Evolutionary conservation across 2,113 vertebrate species (phyloP).

Genomic region (Todiramphus chloris): DNA sequence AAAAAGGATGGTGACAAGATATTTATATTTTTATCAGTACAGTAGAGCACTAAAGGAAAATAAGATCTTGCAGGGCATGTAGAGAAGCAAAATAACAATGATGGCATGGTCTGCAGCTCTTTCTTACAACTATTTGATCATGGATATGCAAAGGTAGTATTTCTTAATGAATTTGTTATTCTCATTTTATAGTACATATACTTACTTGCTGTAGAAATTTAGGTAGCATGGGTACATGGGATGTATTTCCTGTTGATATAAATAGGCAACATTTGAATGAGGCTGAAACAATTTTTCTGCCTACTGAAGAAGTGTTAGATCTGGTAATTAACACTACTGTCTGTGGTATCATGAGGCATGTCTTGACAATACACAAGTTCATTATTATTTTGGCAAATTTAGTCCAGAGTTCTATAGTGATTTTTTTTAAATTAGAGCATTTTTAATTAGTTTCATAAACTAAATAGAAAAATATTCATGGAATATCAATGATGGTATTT

Average conservation of each 20-base stretch:
- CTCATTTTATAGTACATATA: background rate
- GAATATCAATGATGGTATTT: background rate
- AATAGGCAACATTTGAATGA: background rate
- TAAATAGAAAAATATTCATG: background rate
- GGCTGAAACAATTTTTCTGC: background rate
- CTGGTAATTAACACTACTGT: background rate
- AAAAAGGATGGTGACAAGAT: background rate
- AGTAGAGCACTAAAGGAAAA: background rate
- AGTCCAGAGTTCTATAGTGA: background rate
- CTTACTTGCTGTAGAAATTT: background rate
- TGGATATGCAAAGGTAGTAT: background rate
- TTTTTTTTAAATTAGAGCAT: background rate
- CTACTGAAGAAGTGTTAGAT: background rate
- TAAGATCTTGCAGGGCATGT: background rate
- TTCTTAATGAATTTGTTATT: slow-evolving; percentile 3
- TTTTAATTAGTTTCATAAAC: background rate
- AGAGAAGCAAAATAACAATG: slow-evolving; percentile 7
- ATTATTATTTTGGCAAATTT: background rate
- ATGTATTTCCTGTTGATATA: background rate
- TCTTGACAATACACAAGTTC: background rate
- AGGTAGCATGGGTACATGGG: background rate
- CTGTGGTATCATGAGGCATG: background rate
- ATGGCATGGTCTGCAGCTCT: slow-evolving; percentile 28
- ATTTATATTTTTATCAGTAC: background rate
- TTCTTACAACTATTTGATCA: slow-evolving; percentile 17